Evolutionary conservation across 1,140 invertebrate species (phyloP).

Genomic region (Drosophila murphyi): DNA sequence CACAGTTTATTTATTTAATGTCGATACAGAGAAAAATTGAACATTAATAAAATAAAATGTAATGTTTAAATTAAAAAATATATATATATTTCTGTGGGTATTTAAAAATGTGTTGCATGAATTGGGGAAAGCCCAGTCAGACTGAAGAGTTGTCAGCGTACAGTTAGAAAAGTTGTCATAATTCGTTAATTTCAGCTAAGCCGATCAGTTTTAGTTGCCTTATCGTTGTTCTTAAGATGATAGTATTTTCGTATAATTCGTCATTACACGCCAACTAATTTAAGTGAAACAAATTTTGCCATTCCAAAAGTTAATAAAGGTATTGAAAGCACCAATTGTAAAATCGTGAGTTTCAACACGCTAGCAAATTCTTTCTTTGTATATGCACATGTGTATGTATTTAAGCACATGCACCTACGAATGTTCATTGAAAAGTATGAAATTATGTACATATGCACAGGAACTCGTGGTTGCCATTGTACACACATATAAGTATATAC

Average conservation of each 20-base stretch:
- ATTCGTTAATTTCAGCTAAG: too few species aligned
- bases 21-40: too few species aligned
- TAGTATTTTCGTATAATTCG: conserved; percentile 5
- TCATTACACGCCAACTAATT: conserved; percentile 33
- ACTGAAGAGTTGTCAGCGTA: too few species aligned
- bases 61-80: too few species aligned
- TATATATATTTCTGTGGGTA: too few species aligned
- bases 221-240: neutral
- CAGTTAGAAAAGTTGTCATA: too few species aligned
- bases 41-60: too few species aligned
- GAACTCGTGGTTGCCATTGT: neutral
- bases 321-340: conserved; percentile 44
- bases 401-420: neutral
- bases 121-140: too few species aligned
- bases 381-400: neutral
- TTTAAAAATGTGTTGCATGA: too few species aligned
- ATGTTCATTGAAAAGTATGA: neutral
- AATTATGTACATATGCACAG: neutral
- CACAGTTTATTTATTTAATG: too few species aligned
- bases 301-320: conserved; percentile 36
- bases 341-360: conserved; percentile 35
- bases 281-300: conserved; percentile 20
- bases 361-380: conserved; percentile 11
- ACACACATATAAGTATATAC: conserved; percentile 1
- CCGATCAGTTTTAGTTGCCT: neutral